A percentile compares a stretch with the other conserved stretches of the same genome.
Conservation (phyloP, 2,888 invertebrate genomes). For the Epistrophe grossulariae region DNA sequence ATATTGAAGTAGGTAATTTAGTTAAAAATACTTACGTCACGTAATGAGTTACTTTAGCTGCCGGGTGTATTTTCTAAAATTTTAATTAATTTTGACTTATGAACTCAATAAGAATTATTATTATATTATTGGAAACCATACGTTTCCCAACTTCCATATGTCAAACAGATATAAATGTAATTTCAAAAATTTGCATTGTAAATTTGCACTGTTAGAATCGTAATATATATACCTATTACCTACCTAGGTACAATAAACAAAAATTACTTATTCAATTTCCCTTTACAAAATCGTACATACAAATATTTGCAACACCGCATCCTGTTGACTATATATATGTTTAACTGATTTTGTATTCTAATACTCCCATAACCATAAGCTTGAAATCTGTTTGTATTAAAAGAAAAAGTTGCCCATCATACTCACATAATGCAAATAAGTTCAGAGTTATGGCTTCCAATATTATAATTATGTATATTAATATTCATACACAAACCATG, state of each 20-base stretch:
- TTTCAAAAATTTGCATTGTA: background rate
- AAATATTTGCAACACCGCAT: constrained; percentile 1
- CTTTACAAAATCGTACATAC: background rate
- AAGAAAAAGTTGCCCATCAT: constrained; percentile 16
- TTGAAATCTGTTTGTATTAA: constrained; percentile 13
- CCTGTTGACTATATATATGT: background rate
- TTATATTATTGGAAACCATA: background rate
- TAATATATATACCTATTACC: background rate
- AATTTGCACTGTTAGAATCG: background rate
- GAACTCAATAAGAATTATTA: background rate
- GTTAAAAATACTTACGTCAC: too few relatives aligned
- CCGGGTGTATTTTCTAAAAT: background rate
- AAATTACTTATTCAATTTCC: constrained; percentile 22
- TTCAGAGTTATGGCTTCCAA: constrained; percentile 28
- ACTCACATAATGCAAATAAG: constrained; percentile 40
- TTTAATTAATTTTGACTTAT: background rate
- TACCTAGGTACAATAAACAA: too few relatives aligned
- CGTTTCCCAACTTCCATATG: background rate
- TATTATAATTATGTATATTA: constrained; percentile 25
- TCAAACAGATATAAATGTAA: background rate
- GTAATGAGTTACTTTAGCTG: too few relatives aligned
- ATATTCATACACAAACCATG: constrained; percentile 49
- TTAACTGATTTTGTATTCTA: constrained; percentile 15
- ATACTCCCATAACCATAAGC: constrained; percentile 2
- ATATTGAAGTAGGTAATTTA: too few relatives aligned